Conservation (phyloP, 2,888 invertebrate genomes). For the Zonitis immaculata region DNA sequence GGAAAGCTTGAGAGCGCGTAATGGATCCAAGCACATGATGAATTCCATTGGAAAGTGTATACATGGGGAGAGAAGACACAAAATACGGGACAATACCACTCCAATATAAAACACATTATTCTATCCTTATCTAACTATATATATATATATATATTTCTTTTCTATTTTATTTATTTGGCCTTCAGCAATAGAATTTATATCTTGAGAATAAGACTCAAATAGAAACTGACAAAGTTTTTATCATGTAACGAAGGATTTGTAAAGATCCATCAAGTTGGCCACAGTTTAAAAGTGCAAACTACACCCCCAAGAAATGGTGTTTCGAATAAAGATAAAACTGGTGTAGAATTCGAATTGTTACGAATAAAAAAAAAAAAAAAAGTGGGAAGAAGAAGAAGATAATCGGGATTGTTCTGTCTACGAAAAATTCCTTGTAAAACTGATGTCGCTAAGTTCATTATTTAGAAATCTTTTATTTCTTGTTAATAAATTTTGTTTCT, state of each 20-base stretch:
- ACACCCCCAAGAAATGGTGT: neutral
- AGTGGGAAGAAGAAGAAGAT: no score
- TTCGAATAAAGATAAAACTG: neutral
- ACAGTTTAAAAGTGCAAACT: constrained; percentile 6
- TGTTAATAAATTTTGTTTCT: no score
- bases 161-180: neutral
- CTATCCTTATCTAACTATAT: no score
- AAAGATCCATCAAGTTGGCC: constrained; percentile 5
- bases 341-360: neutral
- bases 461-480: no score
- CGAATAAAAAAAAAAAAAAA: no score
- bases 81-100: constrained; percentile 19
- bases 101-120: no score
- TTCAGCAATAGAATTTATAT: neutral
- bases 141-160: no score
- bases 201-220: constrained; percentile 10
- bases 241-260: constrained; percentile 10
- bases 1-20: constrained; percentile 33
- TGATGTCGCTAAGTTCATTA: no score
- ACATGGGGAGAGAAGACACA: constrained; percentile 15
- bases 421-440: no score
- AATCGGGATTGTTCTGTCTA: no score
- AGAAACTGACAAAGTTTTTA: constrained; percentile 16
- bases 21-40: constrained; percentile 37
- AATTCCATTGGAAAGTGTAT: constrained; percentile 34